These are phyloP conservation scores for Euphonia xanthogaster DNA, from an alignment of 2,797 vertebrate genomes.

Conservation along the genomic window DNA sequence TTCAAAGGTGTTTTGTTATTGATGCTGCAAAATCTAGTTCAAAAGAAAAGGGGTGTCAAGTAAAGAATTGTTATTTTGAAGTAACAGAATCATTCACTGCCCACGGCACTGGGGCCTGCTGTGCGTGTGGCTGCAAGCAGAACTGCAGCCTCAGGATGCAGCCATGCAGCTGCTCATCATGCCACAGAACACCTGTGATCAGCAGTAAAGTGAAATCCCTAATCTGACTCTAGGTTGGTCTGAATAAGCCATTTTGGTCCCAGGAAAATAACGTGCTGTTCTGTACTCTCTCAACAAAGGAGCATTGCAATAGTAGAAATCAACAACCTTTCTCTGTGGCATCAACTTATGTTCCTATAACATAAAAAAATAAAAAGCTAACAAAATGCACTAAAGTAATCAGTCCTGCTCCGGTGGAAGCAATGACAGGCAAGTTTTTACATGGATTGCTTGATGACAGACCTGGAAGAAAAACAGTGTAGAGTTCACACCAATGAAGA, in stretches of 20 bases:
- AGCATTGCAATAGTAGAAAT: neutral
- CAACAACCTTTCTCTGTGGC: neutral
- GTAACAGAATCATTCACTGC: neutral
- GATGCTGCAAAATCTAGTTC: neutral
- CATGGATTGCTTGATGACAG: neutral
- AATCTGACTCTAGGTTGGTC: neutral
- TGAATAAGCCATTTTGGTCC: neutral
- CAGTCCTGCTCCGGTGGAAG: neutral
- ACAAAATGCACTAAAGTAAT: neutral
- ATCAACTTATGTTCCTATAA: neutral
- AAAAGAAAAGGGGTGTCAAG: neutral
- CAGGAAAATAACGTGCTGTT: neutral
- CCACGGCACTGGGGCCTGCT: neutral
- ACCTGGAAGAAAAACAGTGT: neutral
- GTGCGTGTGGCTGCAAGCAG: neutral
- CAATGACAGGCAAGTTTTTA: neutral
- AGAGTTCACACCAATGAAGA: neutral
- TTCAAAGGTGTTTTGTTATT: neutral
- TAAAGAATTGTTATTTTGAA: neutral
- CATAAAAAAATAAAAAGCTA: neutral
- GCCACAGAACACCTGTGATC: neutral
- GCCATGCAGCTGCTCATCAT: neutral
- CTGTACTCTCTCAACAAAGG: neutral
- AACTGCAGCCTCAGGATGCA: neutral
- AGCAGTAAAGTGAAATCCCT: neutral